A percentile compares a stretch with the other conserved stretches of the same genome.
Evolutionary conservation across 2,888 invertebrate species (phyloP).

Genomic region (Allophyes oxyacanthae): DNA sequence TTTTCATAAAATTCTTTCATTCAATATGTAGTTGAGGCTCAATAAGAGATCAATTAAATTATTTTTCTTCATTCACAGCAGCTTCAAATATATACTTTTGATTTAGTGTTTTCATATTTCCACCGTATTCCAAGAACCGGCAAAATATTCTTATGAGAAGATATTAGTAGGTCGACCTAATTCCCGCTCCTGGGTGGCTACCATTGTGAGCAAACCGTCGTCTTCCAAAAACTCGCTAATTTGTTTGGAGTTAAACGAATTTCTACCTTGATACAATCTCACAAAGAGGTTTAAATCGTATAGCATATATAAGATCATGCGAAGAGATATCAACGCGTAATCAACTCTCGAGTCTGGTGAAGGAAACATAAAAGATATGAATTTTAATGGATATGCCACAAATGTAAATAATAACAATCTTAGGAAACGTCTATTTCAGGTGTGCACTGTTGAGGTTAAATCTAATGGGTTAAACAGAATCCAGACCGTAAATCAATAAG

Average conservation of each 20-base stretch:
- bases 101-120: conserved; percentile 6
- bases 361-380: conserved; percentile 61
- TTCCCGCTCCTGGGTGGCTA: conserved; percentile 54
- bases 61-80: too few species aligned
- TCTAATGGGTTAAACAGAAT: conserved; percentile 8
- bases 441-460: conserved; percentile 2
- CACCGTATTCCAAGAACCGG: conserved; percentile 39
- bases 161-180: conserved; percentile 47
- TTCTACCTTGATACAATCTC: conserved; percentile 13
- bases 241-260: conserved; percentile 25
- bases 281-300: conserved; percentile 31
- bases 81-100: too few species aligned
- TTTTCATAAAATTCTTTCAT: too few species aligned
- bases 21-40: too few species aligned
- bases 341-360: conserved; percentile 61
- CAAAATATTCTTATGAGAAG: conserved; percentile 25
- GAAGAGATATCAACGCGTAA: conserved; percentile 63
- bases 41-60: too few species aligned
- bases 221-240: conserved; percentile 60
- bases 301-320: conserved; percentile 32
- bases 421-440: conserved; percentile 23
- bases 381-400: conserved; percentile 53
- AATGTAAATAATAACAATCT: conserved; percentile 41
- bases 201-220: conserved; percentile 60
- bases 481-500: conserved; percentile 27